A percentile compares a stretch with the other conserved stretches of the same genome.
Conservation (phyloP, 2,888 invertebrate genomes). For the Hirtodrosophila trivittata region DNA sequence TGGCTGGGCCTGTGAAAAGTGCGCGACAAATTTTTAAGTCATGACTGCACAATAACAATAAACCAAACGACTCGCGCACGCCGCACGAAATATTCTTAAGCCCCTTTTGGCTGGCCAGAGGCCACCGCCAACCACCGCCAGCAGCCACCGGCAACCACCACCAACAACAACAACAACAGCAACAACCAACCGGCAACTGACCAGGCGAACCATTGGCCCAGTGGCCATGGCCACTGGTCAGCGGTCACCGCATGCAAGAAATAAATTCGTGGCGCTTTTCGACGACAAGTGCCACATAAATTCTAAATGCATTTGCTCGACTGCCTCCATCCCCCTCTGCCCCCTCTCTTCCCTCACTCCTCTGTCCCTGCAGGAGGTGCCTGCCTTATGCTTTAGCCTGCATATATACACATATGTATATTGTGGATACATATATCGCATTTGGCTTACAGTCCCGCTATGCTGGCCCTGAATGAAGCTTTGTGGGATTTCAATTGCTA, state of each 20-base stretch:
- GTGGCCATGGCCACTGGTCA: constrained; percentile 59
- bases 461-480: constrained; percentile 34
- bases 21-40: constrained; percentile 77
- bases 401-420: not conserved
- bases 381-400: constrained; percentile 15
- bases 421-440: too few species aligned
- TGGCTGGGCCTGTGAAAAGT: constrained; percentile 38
- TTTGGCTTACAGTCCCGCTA: too few species aligned
- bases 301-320: constrained; percentile 76
- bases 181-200: constrained; percentile 20
- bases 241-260: constrained; percentile 71
- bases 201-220: constrained; percentile 30
- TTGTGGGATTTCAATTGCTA: constrained; percentile 62
- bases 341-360: not conserved
- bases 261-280: constrained; percentile 78
- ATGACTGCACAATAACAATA: constrained; percentile 80
- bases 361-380: constrained; percentile 25
- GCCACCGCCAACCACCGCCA: constrained; percentile 1
- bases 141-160: constrained; percentile 5
- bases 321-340: not conserved
- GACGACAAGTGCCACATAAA: constrained; percentile 78
- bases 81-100: constrained; percentile 73
- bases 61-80: constrained; percentile 64
- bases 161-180: constrained; percentile 5
- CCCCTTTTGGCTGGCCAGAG: constrained; percentile 46